phyloP scores from a whole-genome alignment of 2,113 vertebrate genomes.

The Rhegmatorhina hoffmannsi region DNA sequence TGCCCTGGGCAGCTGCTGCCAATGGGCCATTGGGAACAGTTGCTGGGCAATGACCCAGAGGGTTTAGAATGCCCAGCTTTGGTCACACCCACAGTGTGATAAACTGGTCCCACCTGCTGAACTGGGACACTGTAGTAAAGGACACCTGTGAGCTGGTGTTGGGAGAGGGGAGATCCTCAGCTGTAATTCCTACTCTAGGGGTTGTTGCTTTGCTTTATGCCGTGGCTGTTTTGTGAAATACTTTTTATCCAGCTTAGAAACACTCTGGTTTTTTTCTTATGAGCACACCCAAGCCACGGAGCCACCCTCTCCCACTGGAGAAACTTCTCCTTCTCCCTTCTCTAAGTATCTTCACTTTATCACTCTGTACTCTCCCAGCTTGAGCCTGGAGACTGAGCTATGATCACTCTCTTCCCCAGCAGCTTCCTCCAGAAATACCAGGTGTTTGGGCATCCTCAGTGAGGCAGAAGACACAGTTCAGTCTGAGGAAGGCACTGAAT shows the following conservation, averaged over 20 bases:
- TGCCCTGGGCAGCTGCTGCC: no score
- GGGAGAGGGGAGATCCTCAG: no score
- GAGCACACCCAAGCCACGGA: neutral
- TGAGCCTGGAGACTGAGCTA: neutral
- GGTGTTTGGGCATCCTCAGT: neutral
- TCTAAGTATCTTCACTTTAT: neutral
- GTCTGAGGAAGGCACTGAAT: neutral
- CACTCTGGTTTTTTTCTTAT: neutral
- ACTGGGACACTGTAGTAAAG: no score
- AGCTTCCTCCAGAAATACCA: neutral
- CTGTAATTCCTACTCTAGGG: no score
- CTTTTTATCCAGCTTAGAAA: neutral
- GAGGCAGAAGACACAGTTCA: neutral
- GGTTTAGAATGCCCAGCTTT: no score
- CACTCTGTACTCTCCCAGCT: neutral
- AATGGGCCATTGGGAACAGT: no score
- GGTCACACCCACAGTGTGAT: no score
- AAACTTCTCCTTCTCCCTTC: neutral
- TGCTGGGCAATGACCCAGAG: no score
- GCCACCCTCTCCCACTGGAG: accelerated
- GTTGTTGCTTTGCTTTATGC: no score
- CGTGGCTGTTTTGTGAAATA: no score
- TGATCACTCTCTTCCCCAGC: neutral
- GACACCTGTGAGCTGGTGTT: no score
- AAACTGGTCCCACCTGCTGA: no score